Percentiles rank a stretch among this genome's conserved stretches.
Evolutionary conservation across 2,113 vertebrate genomes (phyloP).

Genomic region (Orcinus orca): DNA sequence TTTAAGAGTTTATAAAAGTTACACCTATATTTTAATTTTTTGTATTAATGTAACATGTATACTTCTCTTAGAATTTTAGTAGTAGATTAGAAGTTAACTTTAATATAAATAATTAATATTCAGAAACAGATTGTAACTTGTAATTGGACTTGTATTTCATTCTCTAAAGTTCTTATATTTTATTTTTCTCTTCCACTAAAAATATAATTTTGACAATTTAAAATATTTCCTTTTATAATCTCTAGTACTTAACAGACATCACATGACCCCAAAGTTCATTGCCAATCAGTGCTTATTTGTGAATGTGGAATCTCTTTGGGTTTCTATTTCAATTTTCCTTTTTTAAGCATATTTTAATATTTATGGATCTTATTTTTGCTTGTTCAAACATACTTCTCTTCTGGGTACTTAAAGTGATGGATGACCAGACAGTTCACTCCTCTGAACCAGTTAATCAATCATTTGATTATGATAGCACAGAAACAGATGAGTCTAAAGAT

Average conservation of each 20-base stretch:
- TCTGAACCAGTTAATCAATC: slow-evolving; percentile 88
- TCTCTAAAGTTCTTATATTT: background rate
- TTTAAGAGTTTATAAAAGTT: background rate
- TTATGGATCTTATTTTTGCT: slow-evolving; percentile 17
- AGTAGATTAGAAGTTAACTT: background rate
- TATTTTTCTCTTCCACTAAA: slow-evolving; percentile 29
- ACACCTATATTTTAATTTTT: background rate
- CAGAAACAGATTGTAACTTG: background rate
- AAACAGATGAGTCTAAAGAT: slow-evolving; percentile 92
- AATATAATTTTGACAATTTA: background rate
- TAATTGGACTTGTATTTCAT: background rate
- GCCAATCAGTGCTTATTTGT: background rate
- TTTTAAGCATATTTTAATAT: background rate
- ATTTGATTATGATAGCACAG: slow-evolving; percentile 88
- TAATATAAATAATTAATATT: background rate
- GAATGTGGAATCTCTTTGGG: background rate
- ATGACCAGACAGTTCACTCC: slow-evolving; percentile 91
- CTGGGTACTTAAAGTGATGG: slow-evolving; percentile 87
- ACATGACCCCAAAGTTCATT: background rate
- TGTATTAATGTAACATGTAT: background rate
- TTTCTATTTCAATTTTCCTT: background rate
- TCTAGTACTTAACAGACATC: background rate
- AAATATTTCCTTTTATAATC: slow-evolving; percentile 12
- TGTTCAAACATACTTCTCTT: slow-evolving; percentile 43
- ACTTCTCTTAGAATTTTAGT: slow-evolving; percentile 17